Conservation (phyloP, 1,140 invertebrate species). For the Caenorhabditis inopinata region DNA sequence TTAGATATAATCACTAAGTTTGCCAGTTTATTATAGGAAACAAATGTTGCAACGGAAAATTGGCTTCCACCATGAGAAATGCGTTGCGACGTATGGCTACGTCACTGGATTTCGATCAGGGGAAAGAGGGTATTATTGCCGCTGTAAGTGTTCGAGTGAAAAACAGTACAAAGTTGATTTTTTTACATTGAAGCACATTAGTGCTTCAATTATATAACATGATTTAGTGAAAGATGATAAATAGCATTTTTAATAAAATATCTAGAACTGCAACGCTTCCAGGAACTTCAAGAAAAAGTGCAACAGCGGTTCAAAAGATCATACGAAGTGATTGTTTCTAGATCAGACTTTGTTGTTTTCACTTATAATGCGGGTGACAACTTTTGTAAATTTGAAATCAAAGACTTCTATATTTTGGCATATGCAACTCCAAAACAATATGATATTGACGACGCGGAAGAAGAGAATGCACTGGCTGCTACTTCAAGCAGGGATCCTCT, state of each 20-base stretch:
- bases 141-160: not conserved
- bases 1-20: not conserved
- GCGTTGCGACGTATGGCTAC: constrained; percentile 21
- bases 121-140: not conserved
- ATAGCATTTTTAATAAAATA: too few species aligned
- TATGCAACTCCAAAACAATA: constrained; percentile 27
- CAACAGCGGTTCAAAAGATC: constrained; percentile 33
- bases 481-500: not conserved
- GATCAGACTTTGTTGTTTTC: constrained; percentile 14
- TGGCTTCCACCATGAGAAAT: constrained; percentile 1
- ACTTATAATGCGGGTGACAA: not conserved
- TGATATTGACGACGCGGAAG: constrained; percentile 6
- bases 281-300: constrained; percentile 31
- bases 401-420: constrained; percentile 29
- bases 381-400: constrained; percentile 16
- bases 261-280: too few species aligned
- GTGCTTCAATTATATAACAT: too few species aligned
- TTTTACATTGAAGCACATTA: too few species aligned
- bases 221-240: too few species aligned
- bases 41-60: constrained; percentile 4
- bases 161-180: too few species aligned
- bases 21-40: not conserved
- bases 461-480: not conserved
- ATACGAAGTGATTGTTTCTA: constrained; percentile 32
- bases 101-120: not conserved